phyloP scores from a whole-genome alignment of 2,797 vertebrate species.

The Argyrosomus regius region DNA sequence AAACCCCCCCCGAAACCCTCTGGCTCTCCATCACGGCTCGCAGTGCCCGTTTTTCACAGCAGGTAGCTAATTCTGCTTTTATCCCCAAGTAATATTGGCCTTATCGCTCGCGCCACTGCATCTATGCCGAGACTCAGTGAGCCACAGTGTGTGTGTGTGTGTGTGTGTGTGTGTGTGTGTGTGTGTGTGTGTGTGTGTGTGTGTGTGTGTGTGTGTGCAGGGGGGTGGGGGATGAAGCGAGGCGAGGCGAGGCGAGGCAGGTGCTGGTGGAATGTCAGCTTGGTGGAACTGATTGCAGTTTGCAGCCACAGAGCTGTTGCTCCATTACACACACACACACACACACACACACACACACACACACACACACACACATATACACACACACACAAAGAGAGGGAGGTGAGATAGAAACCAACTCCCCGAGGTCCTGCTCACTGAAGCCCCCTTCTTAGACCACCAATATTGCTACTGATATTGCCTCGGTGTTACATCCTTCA shows the following conservation, averaged over 20 bases:
- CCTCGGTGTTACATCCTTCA: constrained; percentile 77
- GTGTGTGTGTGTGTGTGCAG: background rate
- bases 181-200: too few relatives aligned
- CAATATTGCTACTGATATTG: constrained; percentile 80
- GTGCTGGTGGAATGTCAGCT: constrained; percentile 69
- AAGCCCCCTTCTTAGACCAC: constrained; percentile 57
- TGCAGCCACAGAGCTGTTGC: constrained; percentile 53
- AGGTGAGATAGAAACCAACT: constrained; percentile 29
- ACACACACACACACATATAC: constrained; percentile 10
- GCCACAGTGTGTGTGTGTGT: constrained; percentile 31
- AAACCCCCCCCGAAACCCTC: constrained; percentile 44
- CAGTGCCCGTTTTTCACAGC: constrained; percentile 72
- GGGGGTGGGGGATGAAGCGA: background rate
- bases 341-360: constrained; percentile 24
- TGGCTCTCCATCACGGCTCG: constrained; percentile 62
- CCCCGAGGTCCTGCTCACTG: constrained; percentile 62
- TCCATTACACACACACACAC: constrained; percentile 54
- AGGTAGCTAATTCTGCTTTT: constrained; percentile 81
- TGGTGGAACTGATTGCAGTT: constrained; percentile 80
- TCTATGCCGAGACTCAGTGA: constrained; percentile 64
- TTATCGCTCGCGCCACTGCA: constrained; percentile 72
- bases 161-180: too few relatives aligned
- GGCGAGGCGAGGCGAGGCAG: constrained; percentile 38
- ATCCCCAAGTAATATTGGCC: constrained; percentile 80
- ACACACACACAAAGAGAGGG: constrained; percentile 4